Percentiles rank a stretch among this genome's conserved stretches.
phyloP scores from a whole-genome alignment of 2,888 invertebrate genomes.

The Copidosoma aretas region DNA sequence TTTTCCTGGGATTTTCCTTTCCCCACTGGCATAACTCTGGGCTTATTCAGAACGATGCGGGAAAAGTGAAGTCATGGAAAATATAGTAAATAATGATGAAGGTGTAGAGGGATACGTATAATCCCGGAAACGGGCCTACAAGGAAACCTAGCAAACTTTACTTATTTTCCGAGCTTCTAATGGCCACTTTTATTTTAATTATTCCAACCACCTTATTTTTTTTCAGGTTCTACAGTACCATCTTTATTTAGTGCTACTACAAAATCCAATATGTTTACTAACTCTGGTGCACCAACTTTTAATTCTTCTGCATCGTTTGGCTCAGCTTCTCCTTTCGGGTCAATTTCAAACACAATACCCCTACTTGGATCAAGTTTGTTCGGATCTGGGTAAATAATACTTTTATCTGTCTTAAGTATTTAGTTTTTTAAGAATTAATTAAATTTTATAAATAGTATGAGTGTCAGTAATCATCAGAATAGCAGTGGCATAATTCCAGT shows the following conservation, averaged over 20 bases:
- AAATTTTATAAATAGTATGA: constrained; percentile 41
- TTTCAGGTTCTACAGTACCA: constrained; percentile 51
- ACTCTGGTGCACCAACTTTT: constrained; percentile 62
- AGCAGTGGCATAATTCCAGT: constrained; percentile 62
- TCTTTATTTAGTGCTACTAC: constrained; percentile 63
- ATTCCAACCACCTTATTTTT: too few relatives aligned
- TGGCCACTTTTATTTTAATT: too few relatives aligned
- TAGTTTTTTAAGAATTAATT: not conserved
- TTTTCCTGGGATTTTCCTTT: too few relatives aligned
- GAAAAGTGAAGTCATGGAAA: too few relatives aligned
- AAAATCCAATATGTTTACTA: constrained; percentile 66
- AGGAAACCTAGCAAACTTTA: too few relatives aligned
- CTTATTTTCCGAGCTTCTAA: too few relatives aligned
- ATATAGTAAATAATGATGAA: too few relatives aligned
- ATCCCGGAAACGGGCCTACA: too few relatives aligned
- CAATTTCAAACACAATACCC: constrained; percentile 46
- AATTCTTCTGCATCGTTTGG: constrained; percentile 60
- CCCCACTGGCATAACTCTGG: too few relatives aligned
- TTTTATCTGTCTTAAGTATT: not conserved
- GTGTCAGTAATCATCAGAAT: constrained; percentile 55
- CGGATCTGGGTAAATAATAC: constrained; percentile 45
- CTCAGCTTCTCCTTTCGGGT: constrained; percentile 62
- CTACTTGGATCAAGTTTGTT: constrained; percentile 52
- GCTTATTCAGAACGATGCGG: too few relatives aligned
- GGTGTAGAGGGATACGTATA: too few relatives aligned